phyloP scores from a whole-genome alignment of 2,113 vertebrate species.

The Illadopsis cleaveri region DNA sequence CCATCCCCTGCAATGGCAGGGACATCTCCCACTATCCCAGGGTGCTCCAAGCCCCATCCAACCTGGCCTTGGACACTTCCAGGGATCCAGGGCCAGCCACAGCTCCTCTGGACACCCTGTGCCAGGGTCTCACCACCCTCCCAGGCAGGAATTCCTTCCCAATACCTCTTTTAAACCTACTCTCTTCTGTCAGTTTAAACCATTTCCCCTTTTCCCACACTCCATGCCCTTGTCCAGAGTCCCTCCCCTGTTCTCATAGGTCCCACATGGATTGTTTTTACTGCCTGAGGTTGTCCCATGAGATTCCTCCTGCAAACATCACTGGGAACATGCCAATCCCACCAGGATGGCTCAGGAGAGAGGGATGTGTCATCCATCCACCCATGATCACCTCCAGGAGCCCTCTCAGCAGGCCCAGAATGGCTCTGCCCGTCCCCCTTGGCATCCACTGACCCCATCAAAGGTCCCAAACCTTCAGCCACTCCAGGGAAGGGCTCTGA shows the following conservation, averaged over 20 bases:
- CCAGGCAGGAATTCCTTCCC: neutral
- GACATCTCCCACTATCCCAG: rapidly evolving
- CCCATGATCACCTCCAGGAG: neutral
- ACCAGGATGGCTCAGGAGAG: neutral
- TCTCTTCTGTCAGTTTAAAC: neutral
- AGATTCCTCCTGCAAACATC: rapidly evolving
- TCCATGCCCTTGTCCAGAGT: neutral
- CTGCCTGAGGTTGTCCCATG: neutral
- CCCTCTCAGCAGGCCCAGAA: neutral
- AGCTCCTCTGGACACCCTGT: neutral
- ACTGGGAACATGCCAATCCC: neutral
- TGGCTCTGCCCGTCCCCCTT: rapidly evolving
- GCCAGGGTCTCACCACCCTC: neutral
- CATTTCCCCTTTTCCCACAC: neutral
- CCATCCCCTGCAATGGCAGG: neutral
- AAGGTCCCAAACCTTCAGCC: neutral
- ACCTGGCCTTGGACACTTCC: rapidly evolving
- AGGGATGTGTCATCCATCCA: too few relatives aligned
- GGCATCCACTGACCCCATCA: neutral
- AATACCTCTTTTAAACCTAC: neutral
- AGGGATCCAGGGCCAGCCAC: neutral
- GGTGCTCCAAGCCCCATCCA: rapidly evolving
- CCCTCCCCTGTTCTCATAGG: neutral
- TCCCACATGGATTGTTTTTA: neutral
- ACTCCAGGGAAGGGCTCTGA: neutral